Base-by-base conservation (phyloP, 2,888 invertebrate species). In the Perithous albicinctus region DNA sequence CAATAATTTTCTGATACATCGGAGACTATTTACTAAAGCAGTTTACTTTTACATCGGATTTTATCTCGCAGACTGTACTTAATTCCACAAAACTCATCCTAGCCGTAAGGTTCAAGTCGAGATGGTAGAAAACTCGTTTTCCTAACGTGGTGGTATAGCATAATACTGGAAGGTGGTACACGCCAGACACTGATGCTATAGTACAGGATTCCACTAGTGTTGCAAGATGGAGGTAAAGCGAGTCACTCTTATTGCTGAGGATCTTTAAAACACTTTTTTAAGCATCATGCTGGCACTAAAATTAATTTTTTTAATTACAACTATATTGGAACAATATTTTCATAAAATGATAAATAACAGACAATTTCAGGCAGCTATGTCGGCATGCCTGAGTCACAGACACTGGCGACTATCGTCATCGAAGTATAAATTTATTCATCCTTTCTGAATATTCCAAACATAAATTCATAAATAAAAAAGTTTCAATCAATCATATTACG, bases 81-180 rank as follows among this genome's bases (percentile, higher is more conserved):
- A 46, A 26, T 63, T n/a, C 41, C 63, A 12, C 29, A 54, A 75
- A 56, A 56, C 74, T 75, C 80, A 73, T 80, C 54, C 67, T 67
- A 80, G 67, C 29, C 51, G 76, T 54, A 43, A 51, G 67, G 66
- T 76, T 74, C 48, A 51, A 26, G 74, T 56, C 51, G 76, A 66
- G 76, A 76, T 76, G 70, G 76, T 51, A 72, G 80, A 43, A 67
- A 80, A 80, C 80, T 80, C 66, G 80, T 80, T 80, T 80, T 72
- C 51, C 59, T 29, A 64, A 64, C 64, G 70, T 69, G 69, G 67
- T 38, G 20, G 73, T 63, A 61, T 26, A 32, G 61, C 35, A 61
- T 51, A 48, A 73, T 61, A 61, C 35, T 29, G 54, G 63, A 51
- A 38, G 70, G 51, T 18, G 41, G 63, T n/a, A 35, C 20, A 48